Conservation (phyloP, 1,140 invertebrate species). For the Aphis gossypii region DNA sequence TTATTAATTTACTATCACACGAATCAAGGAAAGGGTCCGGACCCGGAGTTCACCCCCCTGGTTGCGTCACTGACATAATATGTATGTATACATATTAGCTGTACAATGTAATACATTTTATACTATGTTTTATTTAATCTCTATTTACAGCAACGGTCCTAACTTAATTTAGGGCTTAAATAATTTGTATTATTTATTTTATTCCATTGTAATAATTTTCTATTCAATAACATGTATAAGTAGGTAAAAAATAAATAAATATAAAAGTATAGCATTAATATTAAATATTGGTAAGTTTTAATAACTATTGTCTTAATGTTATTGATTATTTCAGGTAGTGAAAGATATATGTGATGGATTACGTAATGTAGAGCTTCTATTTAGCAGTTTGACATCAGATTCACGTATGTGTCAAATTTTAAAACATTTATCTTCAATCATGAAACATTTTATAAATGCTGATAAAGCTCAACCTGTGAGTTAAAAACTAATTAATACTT, state of each 20-base stretch:
- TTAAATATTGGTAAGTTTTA: background rate
- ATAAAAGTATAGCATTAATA: background rate
- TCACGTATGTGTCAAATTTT: background rate
- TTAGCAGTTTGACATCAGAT: too few species aligned
- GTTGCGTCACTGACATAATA: too few species aligned
- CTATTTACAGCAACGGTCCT: background rate
- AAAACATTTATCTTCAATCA: background rate
- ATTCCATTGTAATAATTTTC: background rate
- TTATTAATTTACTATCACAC: too few species aligned
- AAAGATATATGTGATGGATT: background rate
- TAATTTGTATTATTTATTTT: background rate
- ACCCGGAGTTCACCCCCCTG: too few species aligned
- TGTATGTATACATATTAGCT: background rate
- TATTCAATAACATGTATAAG: background rate
- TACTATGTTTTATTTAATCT: background rate
- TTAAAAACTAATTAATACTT: background rate
- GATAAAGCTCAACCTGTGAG: conserved; percentile 10
- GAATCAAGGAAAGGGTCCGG: too few species aligned
- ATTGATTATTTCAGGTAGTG: background rate
- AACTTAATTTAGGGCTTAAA: background rate
- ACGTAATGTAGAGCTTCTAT: background rate
- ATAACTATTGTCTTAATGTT: background rate
- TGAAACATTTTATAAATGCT: background rate
- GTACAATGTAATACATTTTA: background rate
- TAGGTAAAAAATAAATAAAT: background rate